Percentiles rank a stretch among this genome's conserved stretches.
phyloP scores from a whole-genome alignment of 2,113 vertebrate species.

The Clinocottus analis region DNA sequence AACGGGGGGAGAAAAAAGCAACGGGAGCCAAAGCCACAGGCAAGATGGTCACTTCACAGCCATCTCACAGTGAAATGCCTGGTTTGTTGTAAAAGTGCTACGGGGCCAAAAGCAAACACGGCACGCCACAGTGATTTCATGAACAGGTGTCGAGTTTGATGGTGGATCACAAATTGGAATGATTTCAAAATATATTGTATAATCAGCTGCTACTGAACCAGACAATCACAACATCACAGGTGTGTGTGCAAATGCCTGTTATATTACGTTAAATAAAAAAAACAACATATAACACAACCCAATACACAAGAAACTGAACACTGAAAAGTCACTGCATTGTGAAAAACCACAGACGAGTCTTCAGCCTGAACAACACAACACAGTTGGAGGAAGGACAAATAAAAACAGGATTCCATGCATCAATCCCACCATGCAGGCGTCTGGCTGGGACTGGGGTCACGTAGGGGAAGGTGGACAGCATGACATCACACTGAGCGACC shows the following conservation, averaged over 20 bases:
- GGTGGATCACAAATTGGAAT: background rate
- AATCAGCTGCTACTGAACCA: conserved; percentile 29
- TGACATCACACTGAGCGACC: conserved; percentile 60
- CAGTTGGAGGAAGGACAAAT: conserved; percentile 27
- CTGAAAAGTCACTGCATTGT: conserved; percentile 41
- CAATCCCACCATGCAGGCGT: conserved; percentile 57
- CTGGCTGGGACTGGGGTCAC: conserved; percentile 28
- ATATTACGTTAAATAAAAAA: conserved; percentile 3
- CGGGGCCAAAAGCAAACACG: conserved; percentile 37
- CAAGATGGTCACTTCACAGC: conserved; percentile 48
- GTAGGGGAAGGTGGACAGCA: conserved; percentile 29
- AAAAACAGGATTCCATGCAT: conserved; percentile 59
- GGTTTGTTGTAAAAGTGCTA: conserved; percentile 23
- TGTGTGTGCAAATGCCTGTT: conserved; percentile 28
- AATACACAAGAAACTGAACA: conserved; percentile 20
- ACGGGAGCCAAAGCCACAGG: conserved; percentile 49
- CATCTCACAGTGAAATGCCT: conserved; percentile 55
- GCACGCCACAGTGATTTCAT: conserved; percentile 49
- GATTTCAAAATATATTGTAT: background rate
- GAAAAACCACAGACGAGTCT: conserved; percentile 11
- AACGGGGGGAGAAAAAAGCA: conserved; percentile 24
- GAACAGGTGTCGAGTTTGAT: conserved; percentile 17
- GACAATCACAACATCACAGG: conserved; percentile 33
- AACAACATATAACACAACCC: background rate
- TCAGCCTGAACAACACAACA: conserved; percentile 14